Evolutionary conservation across 2,888 invertebrate species (phyloP).

Genomic region (Lordiphosa andalusiaca): DNA sequence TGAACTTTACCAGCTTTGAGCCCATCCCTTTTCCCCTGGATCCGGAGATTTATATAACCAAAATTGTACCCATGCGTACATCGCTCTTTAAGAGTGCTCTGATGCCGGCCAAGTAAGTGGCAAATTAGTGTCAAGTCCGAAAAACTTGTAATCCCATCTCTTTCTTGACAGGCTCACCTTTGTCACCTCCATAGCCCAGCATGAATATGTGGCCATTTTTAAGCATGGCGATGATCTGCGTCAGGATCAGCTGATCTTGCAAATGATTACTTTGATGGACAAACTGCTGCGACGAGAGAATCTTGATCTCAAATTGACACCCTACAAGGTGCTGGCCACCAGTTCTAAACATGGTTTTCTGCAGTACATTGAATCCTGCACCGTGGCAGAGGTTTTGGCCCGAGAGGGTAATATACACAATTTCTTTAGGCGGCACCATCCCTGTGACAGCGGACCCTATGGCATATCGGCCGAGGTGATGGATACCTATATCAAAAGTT

Average conservation of each 20-base stretch:
- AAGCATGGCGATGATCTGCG: constrained; percentile 98
- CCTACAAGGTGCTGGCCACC: constrained; percentile 97
- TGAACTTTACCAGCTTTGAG: constrained; percentile 94
- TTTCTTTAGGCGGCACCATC: constrained; percentile 94
- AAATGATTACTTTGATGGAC: constrained; percentile 99
- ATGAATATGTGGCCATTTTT: constrained; percentile 95
- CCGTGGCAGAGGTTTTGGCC: constrained; percentile 94
- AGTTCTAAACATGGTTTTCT: constrained; percentile 97
- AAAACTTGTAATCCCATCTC: too few relatives aligned
- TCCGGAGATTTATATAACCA: constrained; percentile 93
- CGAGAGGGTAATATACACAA: constrained; percentile 94
- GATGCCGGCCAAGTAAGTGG: constrained; percentile 89
- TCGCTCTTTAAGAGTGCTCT: constrained; percentile 97
- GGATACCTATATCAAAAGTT: constrained; percentile 97
- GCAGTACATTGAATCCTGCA: constrained; percentile 95
- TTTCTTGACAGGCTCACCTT: constrained; percentile 86
- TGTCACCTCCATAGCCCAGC: constrained; percentile 86
- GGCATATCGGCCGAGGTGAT: constrained; percentile 96
- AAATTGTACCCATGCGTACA: constrained; percentile 93
- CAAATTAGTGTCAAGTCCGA: too few relatives aligned
- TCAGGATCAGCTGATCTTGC: constrained; percentile 97
- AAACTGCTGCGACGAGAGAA: constrained; percentile 95
- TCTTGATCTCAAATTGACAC: constrained; percentile 96
- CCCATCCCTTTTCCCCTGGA: constrained; percentile 96
- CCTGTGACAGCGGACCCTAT: constrained; percentile 92